Evolutionary conservation across 2,797 vertebrate species (phyloP), one percentile per base, ranked within the genome.

Genomic region (Eremophila alpestris): DNA sequence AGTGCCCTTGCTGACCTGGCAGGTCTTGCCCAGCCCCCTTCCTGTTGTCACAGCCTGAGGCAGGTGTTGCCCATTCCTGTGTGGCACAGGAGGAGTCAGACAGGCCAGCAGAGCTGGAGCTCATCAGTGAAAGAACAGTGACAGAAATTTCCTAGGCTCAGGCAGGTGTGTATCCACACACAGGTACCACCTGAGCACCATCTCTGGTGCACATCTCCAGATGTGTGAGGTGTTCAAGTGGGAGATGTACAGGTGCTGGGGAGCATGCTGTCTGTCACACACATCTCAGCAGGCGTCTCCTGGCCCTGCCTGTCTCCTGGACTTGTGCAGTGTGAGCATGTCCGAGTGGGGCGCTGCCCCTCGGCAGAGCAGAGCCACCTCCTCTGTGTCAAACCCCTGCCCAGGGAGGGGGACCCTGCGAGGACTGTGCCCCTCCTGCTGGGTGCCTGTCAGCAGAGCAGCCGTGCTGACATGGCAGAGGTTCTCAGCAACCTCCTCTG

Each of bases 271-370:
- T 29, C 24, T 26, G 67, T 16, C 62, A 30, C 2, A 23, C 36
- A 21, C 0, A 0, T 30, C 49, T 48, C n/a, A 71, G 19, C 36
- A 55, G 11, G 19, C 11, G 38, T 55, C 54, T 40, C 27, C 85
- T 49, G 65, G 51, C 34, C 48, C 48, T 63, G 8, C 48, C 43
- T 63, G 34, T n/a, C 52, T n/a, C 67, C 60, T 3, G 9, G 30
- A 22, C 10, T 51, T 3, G 22, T 32, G 49, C 40, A 11, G 12
- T 1, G 5, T 11, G 54, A 30, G 16, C 19, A 2, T 1, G 8
- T 29, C 55, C 0, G 3, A 23, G 68, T 2, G 22, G 24, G 26
- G 22, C 4, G 14, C 74, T 49, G 41, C 9, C 34, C 36, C 58
- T 21, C 5, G 13, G 60, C 49, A 30, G 32, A 58, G 59, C 7